Percentiles rank a stretch among this genome's conserved stretches.
phyloP scores from a whole-genome alignment of 2,888 invertebrate species.

The Dicranocentrus wangi region DNA sequence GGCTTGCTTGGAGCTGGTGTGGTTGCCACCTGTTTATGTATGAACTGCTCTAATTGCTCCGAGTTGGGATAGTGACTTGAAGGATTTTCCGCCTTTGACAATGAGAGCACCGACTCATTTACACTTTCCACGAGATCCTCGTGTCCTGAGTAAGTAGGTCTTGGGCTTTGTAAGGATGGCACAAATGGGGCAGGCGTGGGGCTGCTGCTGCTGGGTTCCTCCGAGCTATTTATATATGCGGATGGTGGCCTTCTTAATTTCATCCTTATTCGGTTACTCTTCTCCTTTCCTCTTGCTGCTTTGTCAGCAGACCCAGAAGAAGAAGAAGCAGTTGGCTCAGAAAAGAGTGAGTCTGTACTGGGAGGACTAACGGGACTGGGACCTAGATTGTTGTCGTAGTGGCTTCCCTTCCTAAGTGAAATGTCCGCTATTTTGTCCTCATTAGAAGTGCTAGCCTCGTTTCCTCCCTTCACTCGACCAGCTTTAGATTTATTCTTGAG shows the following conservation, averaged over 20 bases:
- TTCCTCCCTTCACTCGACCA: neutral
- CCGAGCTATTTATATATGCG: conserved; percentile 42
- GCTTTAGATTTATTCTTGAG: neutral
- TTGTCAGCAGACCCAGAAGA: neutral
- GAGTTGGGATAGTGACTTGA: neutral
- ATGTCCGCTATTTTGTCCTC: conserved; percentile 1
- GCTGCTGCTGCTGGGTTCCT: neutral
- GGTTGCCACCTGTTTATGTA: neutral
- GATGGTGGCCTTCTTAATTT: conserved; percentile 49
- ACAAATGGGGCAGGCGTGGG: conserved; percentile 40
- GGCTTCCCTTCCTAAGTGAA: conserved; percentile 14
- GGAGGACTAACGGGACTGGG: conserved; percentile 43
- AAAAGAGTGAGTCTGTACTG: neutral
- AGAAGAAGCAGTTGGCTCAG: neutral
- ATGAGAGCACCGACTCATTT: conserved; percentile 3
- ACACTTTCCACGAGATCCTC: conserved; percentile 40
- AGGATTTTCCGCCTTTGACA: neutral
- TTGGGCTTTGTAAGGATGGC: conserved; percentile 51
- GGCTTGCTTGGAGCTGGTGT: neutral
- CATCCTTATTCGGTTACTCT: conserved; percentile 36
- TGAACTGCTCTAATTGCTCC: conserved; percentile 5
- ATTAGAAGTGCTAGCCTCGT: conserved; percentile 1
- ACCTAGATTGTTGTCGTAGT: conserved; percentile 9
- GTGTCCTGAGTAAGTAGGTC: conserved; percentile 49
- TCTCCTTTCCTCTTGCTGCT: conserved; percentile 32